These are phyloP conservation scores for Heteromormyrus szaboi DNA, from an alignment of 2,797 vertebrate species.

Conservation along the genomic window DNA sequence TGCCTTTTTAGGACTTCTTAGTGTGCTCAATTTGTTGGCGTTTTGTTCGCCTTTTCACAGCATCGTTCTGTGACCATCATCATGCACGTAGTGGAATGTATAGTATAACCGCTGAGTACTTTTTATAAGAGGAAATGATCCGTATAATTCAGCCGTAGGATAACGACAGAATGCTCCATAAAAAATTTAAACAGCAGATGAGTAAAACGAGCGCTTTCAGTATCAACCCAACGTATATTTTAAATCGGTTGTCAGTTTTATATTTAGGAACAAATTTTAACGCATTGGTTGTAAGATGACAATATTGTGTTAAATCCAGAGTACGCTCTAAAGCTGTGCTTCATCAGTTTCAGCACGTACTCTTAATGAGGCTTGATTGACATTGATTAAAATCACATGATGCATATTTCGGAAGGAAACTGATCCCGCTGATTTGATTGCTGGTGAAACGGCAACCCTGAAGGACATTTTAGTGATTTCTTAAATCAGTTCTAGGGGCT, in stretches of 20 bases:
- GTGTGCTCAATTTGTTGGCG: not conserved
- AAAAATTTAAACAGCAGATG: not conserved
- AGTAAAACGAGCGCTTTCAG: not conserved
- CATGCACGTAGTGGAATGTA: not conserved
- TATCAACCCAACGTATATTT: not conserved
- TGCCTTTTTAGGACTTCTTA: not conserved
- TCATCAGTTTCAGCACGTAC: not conserved
- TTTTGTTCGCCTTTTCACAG: not conserved
- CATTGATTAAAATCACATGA: not conserved
- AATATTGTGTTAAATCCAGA: not conserved
- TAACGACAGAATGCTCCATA: not conserved
- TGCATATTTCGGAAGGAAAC: not conserved
- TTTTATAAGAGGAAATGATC: not conserved
- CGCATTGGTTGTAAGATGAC: not conserved
- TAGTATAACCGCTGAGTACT: not conserved
- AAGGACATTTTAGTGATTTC: not conserved
- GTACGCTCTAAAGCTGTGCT: not conserved
- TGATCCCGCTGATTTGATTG: not conserved
- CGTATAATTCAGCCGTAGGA: not conserved
- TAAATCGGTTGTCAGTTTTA: not conserved
- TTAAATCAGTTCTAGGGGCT: not conserved
- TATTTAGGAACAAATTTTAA: not conserved
- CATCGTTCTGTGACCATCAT: not conserved
- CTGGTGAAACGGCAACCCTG: not conserved
- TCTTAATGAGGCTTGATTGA: not conserved